A percentile compares a stretch with the other conserved stretches of the same genome.
Evolutionary conservation across 2,797 vertebrate genomes (phyloP).

Genomic region (Mormyrops attenuatus): DNA sequence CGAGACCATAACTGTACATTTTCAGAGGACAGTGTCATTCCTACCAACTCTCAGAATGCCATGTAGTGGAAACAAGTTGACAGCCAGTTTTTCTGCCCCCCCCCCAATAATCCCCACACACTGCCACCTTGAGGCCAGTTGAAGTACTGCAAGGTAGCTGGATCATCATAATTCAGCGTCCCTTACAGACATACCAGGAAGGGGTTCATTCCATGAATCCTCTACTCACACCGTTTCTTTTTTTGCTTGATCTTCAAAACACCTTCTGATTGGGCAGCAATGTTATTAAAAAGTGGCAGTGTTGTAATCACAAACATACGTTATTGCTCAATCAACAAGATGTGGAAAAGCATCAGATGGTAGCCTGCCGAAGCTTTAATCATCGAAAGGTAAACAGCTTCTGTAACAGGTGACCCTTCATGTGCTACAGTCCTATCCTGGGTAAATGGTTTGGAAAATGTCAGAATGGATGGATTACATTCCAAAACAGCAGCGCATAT

Average conservation of each 20-base stretch:
- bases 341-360: not conserved
- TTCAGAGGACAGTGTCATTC: not conserved
- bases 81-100: not conserved
- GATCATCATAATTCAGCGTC: not conserved
- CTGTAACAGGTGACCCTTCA: not conserved
- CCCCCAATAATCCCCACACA: not conserved
- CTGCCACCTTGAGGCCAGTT: not conserved
- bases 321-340: not conserved
- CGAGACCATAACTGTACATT: not conserved
- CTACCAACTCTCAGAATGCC: not conserved
- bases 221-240: not conserved
- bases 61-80: not conserved
- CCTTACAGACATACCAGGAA: not conserved
- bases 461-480: constrained; percentile 2
- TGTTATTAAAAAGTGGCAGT: not conserved
- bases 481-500: not conserved
- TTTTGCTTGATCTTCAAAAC: not conserved
- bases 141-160: not conserved
- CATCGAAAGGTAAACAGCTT: not conserved
- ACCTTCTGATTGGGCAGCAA: not conserved
- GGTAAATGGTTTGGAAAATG: not conserved
- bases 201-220: not conserved
- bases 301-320: not conserved
- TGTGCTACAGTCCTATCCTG: not conserved
- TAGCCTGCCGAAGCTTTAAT: not conserved